Evolutionary conservation across 2,888 invertebrate genomes (phyloP).

Genomic region (Agriopis marginaria): DNA sequence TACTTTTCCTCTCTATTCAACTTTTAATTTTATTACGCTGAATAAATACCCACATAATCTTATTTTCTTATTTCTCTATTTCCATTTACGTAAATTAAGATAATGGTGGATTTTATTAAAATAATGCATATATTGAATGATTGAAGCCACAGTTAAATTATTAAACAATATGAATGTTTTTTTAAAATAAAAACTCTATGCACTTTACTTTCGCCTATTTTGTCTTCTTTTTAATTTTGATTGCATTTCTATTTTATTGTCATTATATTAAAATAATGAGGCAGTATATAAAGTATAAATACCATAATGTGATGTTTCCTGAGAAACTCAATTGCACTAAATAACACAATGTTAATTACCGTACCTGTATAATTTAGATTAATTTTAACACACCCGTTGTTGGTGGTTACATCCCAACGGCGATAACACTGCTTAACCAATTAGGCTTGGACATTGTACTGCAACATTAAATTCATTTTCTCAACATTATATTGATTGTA

Average conservation of each 20-base stretch:
- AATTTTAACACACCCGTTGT: constrained; percentile 71
- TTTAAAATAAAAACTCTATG: constrained; percentile 58
- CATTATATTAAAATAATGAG: constrained; percentile 65
- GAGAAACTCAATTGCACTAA: constrained; percentile 75
- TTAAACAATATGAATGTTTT: constrained; percentile 67
- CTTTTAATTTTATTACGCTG: constrained; percentile 63
- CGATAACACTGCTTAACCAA: constrained; percentile 83
- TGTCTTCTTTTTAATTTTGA: constrained; percentile 70
- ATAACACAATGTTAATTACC: constrained; percentile 74
- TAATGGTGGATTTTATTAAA: constrained; percentile 55
- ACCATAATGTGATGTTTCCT: constrained; percentile 68
- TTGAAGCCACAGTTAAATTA: constrained; percentile 56
- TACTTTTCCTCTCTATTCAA: constrained; percentile 66
- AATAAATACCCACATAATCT: constrained; percentile 63
- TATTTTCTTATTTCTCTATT: constrained; percentile 62
- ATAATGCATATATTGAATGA: constrained; percentile 74
- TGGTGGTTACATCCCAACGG: constrained; percentile 73
- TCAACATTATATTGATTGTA: constrained; percentile 37
- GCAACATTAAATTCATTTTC: constrained; percentile 35
- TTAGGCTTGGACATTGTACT: constrained; percentile 58
- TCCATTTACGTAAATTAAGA: constrained; percentile 66
- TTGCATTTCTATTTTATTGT: constrained; percentile 65
- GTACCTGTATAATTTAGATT: constrained; percentile 67
- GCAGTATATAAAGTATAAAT: constrained; percentile 75
- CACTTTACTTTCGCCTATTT: constrained; percentile 78